Base-by-base conservation (phyloP, 1,140 invertebrate species). In the Acromyrmex echinatior region DNA sequence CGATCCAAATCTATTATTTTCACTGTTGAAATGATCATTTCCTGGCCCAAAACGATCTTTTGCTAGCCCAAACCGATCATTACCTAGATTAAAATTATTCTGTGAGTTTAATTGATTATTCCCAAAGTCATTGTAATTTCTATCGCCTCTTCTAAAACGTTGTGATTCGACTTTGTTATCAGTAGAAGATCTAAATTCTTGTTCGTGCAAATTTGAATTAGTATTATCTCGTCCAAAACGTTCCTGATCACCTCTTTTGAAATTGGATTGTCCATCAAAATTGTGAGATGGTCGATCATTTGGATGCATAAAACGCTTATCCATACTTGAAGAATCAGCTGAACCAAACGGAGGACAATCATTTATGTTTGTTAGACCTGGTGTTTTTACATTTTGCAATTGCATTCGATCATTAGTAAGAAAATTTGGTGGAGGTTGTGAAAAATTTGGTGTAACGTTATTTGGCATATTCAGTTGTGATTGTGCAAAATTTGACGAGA, bases 401-500 rank as follows among this genome's bases (percentile, higher is more conserved):
- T 87, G 91, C 58, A 78, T 89, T 21, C 45, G n/a, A 60, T 91
- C 70, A n/a, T 87, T 88, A n/a, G 10, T 66, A 45, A 25, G 9
- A 3, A 92, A 88, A 31, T 86, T 86, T 18, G 91, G 88, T 0
- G 93, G 92, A n/a, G 92, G 90, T 53, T 91, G 91, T 0, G 91
- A 88, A 68, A 93, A 92, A 2, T 92, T 92, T 76, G 88, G 87
- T 28, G 60, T 28, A 4, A 62, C 31, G 10, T 82, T 87, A 45
- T n/a, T 56, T 65, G 81, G 7, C 21, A 93, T 70, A 51, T 66
- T 92, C n/a, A 92, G 92, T 10, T 93, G 93, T 74, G 94, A 92
- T 62, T 92, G 94, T 21, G 92, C 45, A 35, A 92, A 92, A 51
- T 92, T 87, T 81, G 92, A 92, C 39, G 90, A 91, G 49, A 85